phyloP scores from a whole-genome alignment of 2,888 invertebrate genomes.

The Branchellion lobata region DNA sequence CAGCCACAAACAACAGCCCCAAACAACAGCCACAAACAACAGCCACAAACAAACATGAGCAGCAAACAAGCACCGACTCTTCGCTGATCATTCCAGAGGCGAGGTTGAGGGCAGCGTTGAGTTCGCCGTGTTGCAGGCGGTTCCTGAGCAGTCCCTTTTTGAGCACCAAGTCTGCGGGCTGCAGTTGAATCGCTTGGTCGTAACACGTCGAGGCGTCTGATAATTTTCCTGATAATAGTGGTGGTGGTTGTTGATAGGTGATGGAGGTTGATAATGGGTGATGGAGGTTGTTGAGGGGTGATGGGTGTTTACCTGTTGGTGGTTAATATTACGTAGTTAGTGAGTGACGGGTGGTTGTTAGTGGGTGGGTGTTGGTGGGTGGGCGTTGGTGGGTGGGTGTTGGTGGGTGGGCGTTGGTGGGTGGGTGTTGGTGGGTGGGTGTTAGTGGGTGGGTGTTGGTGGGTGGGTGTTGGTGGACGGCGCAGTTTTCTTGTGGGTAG shows the following conservation, averaged over 20 bases:
- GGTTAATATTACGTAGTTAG: background rate
- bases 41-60: background rate
- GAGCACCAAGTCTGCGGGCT: slow-evolving; percentile 57
- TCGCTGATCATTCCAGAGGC: slow-evolving; percentile 68
- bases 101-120: slow-evolving; percentile 69
- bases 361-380: too few relatives aligned
- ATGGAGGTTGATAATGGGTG: background rate
- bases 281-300: too few relatives aligned
- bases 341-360: background rate
- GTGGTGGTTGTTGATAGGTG: too few relatives aligned
- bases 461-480: too few relatives aligned
- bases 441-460: too few relatives aligned
- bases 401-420: too few relatives aligned
- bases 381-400: too few relatives aligned
- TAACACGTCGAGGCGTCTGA: slow-evolving; percentile 83
- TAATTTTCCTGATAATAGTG: slow-evolving; percentile 50
- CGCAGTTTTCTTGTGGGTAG: too few relatives aligned
- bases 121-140: slow-evolving; percentile 82
- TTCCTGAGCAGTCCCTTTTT: slow-evolving; percentile 79
- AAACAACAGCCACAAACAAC: background rate
- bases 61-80: slow-evolving; percentile 52
- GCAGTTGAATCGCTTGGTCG: slow-evolving; percentile 73
- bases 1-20: background rate
- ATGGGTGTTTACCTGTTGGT: background rate
- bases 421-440: too few relatives aligned